Evolutionary conservation across 2,113 vertebrate genomes (phyloP), one percentile per base, ranked within the genome.

Genomic region (Etheostoma cragini): DNA sequence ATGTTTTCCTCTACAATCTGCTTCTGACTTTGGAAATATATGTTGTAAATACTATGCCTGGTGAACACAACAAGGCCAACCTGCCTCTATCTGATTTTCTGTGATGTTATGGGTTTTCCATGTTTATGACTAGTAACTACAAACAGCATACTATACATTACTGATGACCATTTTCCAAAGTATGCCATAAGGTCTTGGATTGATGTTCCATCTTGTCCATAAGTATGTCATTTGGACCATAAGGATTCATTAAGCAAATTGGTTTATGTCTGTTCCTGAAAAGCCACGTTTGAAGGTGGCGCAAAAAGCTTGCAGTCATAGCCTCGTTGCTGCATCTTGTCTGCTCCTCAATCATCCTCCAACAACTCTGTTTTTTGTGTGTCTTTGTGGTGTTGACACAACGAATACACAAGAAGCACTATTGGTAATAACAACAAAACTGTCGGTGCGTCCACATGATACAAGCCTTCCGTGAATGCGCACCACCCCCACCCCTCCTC

Each of bases 1-100:
- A 79, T 82, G 85, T 88, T 89, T 88, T 86, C 74, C 82, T 85
- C 66, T n/a, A 49, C 58, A 81, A 78, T 62, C 58, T 80, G 53
- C 85, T 78, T 78, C 79, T 69, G 52, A 54, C 69, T 82, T 82
- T 74, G 76, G 71, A 85, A 84, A 82, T 83, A 60, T 82, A 86
- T 70, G 61, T 84, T 75, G 85, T 80, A 78, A 90, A 90, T 76
- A 81, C 75, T 81, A 85, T 80, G 50, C 72, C 80, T 50, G 38
- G 64, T 58, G 72, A 77, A 62, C 77, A 75, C 57, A 82, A 19
- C 8, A 62, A 82, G 54, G 30, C 1, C 58, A 75, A 45, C 60
- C 62, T 38, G 22, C 71, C 8, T 74, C 60, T 42, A 73, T 56
- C 56, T 83, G 54, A 78, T 56, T 69, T 66, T 52, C 54, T 80